phyloP scores from a whole-genome alignment of 2,888 invertebrate genomes.

The Melipona bicolor region DNA sequence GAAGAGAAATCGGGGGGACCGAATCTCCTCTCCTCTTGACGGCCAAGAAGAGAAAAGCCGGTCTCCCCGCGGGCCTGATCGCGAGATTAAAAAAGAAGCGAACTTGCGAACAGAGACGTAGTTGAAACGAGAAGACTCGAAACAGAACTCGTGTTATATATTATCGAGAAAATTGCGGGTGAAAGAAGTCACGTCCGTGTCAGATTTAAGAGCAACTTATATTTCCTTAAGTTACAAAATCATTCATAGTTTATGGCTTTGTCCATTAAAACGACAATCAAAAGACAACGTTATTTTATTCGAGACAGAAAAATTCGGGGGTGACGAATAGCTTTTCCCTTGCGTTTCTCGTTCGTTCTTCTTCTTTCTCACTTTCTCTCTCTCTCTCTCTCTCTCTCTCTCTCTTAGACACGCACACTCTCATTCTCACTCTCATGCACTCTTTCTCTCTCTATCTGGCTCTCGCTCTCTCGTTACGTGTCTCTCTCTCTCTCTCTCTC shows the following conservation, averaged over 20 bases:
- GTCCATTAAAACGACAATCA: constrained; percentile 51
- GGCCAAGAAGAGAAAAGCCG: not conserved
- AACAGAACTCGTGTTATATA: not conserved
- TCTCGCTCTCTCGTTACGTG: not conserved
- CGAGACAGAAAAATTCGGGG: constrained; percentile 38
- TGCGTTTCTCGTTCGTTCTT: constrained; percentile 26
- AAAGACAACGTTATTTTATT: constrained; percentile 25
- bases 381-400: not conserved
- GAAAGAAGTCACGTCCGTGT: constrained; percentile 46
- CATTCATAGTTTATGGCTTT: constrained; percentile 33
- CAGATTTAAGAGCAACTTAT: constrained; percentile 63
- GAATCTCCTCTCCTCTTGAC: not conserved
- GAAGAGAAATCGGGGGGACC: not conserved
- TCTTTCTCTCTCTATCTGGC: constrained; percentile 5
- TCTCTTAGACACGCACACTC: not conserved
- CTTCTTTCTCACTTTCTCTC: constrained; percentile 4
- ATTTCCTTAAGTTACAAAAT: constrained; percentile 64
- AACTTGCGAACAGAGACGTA: constrained; percentile 26
- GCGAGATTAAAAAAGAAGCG: not conserved
- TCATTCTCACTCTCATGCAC: not conserved
- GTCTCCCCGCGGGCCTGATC: not conserved
- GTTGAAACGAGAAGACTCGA: constrained; percentile 43
- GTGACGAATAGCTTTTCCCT: constrained; percentile 25
- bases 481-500: constrained; percentile 7
- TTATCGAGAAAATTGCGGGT: constrained; percentile 33